phyloP scores from a whole-genome alignment of 2,113 vertebrate genomes.

The Gavia stellata region DNA sequence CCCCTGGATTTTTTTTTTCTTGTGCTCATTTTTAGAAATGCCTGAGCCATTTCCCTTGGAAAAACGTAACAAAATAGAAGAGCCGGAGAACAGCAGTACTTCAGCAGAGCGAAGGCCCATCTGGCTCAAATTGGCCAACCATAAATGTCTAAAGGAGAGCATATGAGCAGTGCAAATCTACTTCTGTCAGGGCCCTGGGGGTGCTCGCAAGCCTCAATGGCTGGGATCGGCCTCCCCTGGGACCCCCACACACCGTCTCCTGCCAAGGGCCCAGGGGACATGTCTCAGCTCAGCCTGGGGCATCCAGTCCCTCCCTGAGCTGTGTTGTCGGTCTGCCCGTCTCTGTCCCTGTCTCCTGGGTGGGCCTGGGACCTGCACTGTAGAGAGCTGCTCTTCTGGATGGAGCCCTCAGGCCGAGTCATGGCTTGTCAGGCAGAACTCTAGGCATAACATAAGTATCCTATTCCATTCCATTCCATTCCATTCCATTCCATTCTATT shows the following conservation, averaged over 20 bases:
- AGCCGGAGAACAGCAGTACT: not conserved
- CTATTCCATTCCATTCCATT: too few relatives aligned
- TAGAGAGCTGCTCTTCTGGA: too few relatives aligned
- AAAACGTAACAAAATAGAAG: not conserved
- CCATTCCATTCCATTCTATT: too few relatives aligned
- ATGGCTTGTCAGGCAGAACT: too few relatives aligned
- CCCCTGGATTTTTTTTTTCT: not conserved
- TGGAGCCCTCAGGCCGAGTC: too few relatives aligned
- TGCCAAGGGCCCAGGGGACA: not conserved
- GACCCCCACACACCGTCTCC: not conserved
- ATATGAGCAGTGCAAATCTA: not conserved
- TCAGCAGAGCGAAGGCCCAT: not conserved
- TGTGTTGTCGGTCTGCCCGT: too few relatives aligned
- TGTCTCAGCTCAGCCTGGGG: too few relatives aligned
- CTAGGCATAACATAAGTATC: too few relatives aligned
- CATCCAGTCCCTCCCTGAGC: too few relatives aligned
- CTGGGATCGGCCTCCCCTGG: not conserved
- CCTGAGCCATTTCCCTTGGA: not conserved
- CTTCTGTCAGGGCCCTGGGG: not conserved
- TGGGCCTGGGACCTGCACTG: too few relatives aligned
- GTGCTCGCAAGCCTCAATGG: not conserved
- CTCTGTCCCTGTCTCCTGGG: too few relatives aligned
- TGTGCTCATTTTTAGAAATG: not conserved
- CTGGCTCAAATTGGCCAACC: not conserved
- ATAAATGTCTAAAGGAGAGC: not conserved